Conservation (phyloP, 92 coral and sea anemone species). For the Isaurus tuberculatus region DNA sequence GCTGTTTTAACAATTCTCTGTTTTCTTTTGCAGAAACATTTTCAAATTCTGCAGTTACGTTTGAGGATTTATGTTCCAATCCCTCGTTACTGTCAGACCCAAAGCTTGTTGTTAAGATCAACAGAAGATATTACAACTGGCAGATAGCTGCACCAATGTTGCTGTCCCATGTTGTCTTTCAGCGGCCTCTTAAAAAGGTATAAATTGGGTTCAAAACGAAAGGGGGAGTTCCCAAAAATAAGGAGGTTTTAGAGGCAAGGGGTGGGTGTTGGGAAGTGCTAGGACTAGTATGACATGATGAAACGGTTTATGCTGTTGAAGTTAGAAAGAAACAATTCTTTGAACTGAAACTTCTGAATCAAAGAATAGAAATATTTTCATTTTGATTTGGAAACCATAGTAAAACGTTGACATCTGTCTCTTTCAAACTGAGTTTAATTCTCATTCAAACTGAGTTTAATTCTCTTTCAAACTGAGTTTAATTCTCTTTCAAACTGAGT, state of each 20-base stretch:
- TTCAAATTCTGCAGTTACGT: conserved; percentile 74
- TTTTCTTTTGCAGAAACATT: conserved; percentile 73
- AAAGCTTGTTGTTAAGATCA: conserved; percentile 87
- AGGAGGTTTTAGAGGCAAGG: not conserved
- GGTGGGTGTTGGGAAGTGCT: not conserved
- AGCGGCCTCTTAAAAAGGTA: conserved; percentile 87
- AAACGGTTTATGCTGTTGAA: no score
- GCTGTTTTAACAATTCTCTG: not conserved
- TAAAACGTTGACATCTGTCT: no score
- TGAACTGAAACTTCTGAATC: no score
- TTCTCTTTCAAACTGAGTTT: no score
- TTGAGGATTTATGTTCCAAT: conserved; percentile 82
- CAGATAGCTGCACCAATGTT: conserved; percentile 98
- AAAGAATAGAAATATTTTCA: no score
- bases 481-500: no score
- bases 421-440: no score
- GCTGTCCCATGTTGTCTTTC: conserved; percentile 85
- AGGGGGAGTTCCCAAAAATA: not conserved
- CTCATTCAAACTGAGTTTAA: no score
- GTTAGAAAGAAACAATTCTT: no score
- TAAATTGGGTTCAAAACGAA: not conserved
- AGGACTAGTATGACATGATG: no score
- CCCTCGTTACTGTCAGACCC: conserved; percentile 90
- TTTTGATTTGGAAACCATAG: no score
- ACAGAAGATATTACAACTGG: conserved; percentile 92